Evolutionary conservation across 2,113 vertebrate species (phyloP).

Genomic region (Leucopternis melanops): DNA sequence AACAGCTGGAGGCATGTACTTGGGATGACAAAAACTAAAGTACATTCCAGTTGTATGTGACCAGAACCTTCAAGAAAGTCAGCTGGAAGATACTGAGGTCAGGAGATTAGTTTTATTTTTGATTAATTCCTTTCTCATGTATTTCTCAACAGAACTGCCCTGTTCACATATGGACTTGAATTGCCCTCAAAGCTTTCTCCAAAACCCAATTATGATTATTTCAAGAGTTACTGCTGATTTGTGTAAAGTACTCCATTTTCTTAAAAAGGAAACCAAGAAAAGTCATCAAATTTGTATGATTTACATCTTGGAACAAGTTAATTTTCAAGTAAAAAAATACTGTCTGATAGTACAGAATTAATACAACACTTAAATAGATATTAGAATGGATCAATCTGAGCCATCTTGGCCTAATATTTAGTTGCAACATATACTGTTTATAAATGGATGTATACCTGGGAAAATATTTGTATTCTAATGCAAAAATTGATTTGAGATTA

Average conservation of each 20-base stretch:
- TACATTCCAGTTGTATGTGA: neutral
- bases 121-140: neutral
- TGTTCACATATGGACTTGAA: neutral
- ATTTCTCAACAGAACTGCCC: neutral
- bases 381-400: neutral
- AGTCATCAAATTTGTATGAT: neutral
- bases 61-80: neutral
- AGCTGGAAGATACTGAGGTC: neutral
- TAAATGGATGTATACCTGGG: neutral
- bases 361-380: neutral
- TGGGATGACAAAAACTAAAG: neutral
- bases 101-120: neutral
- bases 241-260: neutral
- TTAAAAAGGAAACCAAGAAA: neutral
- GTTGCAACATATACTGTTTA: neutral
- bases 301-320: neutral
- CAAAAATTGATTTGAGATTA: neutral
- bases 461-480: neutral
- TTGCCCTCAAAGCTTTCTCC: neutral
- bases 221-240: neutral
- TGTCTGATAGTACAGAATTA: neutral
- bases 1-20: neutral
- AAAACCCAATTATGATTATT: neutral
- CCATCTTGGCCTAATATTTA: neutral
- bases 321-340: neutral